Evolutionary conservation across 2,888 invertebrate species (phyloP).

Genomic region (Mesorhabditis belari): DNA sequence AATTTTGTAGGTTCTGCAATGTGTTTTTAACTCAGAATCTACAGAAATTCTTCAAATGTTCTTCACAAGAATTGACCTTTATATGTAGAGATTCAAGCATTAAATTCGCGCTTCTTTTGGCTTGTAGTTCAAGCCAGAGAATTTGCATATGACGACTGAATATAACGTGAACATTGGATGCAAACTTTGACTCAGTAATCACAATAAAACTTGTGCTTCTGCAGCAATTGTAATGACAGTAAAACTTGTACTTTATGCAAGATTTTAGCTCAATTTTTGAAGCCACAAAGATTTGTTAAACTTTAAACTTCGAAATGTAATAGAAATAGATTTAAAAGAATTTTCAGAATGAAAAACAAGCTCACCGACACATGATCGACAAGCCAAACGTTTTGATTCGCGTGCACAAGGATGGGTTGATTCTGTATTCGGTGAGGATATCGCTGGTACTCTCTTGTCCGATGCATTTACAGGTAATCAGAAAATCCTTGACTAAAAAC

Average conservation of each 20-base stretch:
- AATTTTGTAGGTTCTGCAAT: no score
- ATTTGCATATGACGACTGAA: no score
- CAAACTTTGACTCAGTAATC: no score
- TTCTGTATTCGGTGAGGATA: constrained; percentile 64
- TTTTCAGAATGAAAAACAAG: constrained; percentile 90
- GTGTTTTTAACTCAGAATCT: no score
- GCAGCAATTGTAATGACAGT: no score
- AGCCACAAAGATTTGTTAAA: not conserved
- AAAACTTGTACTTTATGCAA: not conserved
- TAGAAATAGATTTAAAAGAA: not conserved
- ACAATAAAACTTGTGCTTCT: no score
- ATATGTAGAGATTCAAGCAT: no score
- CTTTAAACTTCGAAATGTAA: not conserved
- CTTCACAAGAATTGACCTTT: no score
- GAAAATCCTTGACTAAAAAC: not conserved
- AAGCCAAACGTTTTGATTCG: constrained; percentile 78
- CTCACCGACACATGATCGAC: constrained; percentile 63
- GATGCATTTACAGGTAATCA: constrained; percentile 80
- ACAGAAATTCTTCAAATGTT: no score
- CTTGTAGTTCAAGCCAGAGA: no score
- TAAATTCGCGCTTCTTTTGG: no score
- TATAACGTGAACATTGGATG: no score
- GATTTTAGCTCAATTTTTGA: not conserved
- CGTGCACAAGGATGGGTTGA: constrained; percentile 69
- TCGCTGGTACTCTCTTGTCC: constrained; percentile 90